Evolutionary conservation across 2,888 invertebrate species (phyloP), one percentile per base, ranked within the genome.

Genomic region (Philaethria dido): DNA sequence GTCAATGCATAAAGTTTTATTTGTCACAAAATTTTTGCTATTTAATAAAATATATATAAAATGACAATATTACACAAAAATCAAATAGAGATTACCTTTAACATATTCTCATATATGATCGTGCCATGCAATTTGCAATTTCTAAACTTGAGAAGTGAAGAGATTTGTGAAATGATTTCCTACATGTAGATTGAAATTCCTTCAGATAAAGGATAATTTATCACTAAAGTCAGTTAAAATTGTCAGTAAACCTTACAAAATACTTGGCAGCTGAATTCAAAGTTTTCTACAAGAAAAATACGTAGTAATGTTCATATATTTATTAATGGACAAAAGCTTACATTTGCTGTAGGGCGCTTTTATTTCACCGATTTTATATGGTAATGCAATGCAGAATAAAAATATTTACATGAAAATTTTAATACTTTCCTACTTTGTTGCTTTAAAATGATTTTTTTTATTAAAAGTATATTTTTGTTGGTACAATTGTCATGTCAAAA

Each of bases 321-420:
- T 62, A 47, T 66, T 57, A 62, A 64, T 47, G 52, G 65, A 62
- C 54, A 64, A 44, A 42, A 69, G 61, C 50, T 67, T 64, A 67
- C 67, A 67, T 69, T 64, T 62, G 67, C 62, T 63, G 36, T 25
- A 36, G 45, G 47, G 29, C 29, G 59, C 57, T 64, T 52, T 64
- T 67, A 69, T 69, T 67, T 62, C 59, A 42, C 63, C 64, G 61
- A 62, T 61, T 60, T 45, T 20, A 50, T 61, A 67, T 36, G 36
- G 25, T 47, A 67, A 69, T 69, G 42, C 36, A 29, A 62, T 67
- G 42, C 33, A 9, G 50, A 44, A 65, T 65, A 65, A 65, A 64
- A 60, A 50, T 59, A 48, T 59, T 57, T 42, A 57, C 57, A 64
- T 64, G 45, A 29, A 52, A 33, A 22, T 52, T 54, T 59, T 65